phyloP scores from a whole-genome alignment of 2,888 invertebrate species.

The Eueremaeus valkanovi region DNA sequence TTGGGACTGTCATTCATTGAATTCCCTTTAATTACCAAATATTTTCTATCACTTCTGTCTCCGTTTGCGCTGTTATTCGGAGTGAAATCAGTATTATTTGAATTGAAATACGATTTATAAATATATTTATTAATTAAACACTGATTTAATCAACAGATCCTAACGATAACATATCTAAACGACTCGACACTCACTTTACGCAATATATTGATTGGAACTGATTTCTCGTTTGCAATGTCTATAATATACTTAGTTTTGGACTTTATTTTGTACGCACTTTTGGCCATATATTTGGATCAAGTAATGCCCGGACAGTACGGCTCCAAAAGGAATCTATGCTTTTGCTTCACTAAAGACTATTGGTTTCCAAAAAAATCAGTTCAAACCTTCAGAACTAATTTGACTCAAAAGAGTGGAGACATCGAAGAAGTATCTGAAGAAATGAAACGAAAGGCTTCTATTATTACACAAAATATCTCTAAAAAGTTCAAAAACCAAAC shows the following conservation, averaged over 20 bases:
- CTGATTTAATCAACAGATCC: background rate
- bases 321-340: slow-evolving; percentile 1
- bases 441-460: slow-evolving; percentile 12
- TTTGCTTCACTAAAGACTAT: background rate
- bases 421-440: slow-evolving; percentile 34
- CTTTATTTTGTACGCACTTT: background rate
- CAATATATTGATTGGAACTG: no score
- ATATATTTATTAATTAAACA: background rate
- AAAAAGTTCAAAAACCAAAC: no score
- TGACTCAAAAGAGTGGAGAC: slow-evolving; percentile 6
- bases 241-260: slow-evolving; percentile 25
- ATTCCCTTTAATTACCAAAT: background rate
- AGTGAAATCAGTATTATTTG: slow-evolving; percentile 3
- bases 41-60: slow-evolving; percentile 8
- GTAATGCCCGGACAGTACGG: slow-evolving; percentile 12
- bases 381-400: background rate
- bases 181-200: background rate
- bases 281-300: slow-evolving; percentile 30
- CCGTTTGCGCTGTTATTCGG: slow-evolving; percentile 11
- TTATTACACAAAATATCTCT: no score
- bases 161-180: background rate
- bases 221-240: no score
- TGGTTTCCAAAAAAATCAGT: background rate
- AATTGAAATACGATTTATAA: no score
- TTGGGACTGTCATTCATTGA: background rate